These are phyloP conservation scores for Stenodema calcarata DNA, from an alignment of 2,888 invertebrate genomes.

Conservation along the genomic window DNA sequence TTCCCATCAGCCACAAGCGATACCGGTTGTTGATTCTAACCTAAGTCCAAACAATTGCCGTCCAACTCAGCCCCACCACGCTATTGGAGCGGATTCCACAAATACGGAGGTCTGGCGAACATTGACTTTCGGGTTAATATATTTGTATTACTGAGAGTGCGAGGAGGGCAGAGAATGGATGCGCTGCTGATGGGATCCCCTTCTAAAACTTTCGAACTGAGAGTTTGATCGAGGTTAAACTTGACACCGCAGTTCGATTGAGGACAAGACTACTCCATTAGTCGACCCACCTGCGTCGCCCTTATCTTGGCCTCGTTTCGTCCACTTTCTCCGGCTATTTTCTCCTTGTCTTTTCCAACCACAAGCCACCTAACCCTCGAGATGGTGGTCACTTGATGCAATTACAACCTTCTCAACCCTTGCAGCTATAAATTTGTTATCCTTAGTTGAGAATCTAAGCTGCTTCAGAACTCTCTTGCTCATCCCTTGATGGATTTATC, in stretches of 20 bases:
- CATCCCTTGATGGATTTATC: constrained; percentile 18
- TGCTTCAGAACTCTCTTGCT: not conserved
- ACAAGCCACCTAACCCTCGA: not conserved
- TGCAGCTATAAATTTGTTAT: constrained; percentile 35
- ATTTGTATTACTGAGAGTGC: not conserved
- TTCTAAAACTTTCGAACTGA: not conserved
- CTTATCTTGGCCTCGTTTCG: not conserved
- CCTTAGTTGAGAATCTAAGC: constrained; percentile 18
- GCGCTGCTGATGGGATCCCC: not conserved
- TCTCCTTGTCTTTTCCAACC: not conserved
- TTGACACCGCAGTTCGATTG: constrained; percentile 20
- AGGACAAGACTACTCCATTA: constrained; percentile 39
- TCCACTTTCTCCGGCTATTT: not conserved
- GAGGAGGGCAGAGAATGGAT: not conserved
- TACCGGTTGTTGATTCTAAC: not conserved
- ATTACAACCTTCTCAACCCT: not conserved
- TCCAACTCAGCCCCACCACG: not conserved
- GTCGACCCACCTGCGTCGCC: constrained; percentile 8
- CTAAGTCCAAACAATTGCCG: not conserved
- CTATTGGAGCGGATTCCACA: not conserved
- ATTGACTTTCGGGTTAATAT: constrained; percentile 21
- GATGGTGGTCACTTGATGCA: constrained; percentile 20
- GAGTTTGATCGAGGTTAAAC: constrained; percentile 35
- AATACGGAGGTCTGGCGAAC: not conserved
- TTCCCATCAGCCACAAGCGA: not conserved